phyloP scores from a whole-genome alignment of 2,113 vertebrate genomes.

The Agelaius phoeniceus region DNA sequence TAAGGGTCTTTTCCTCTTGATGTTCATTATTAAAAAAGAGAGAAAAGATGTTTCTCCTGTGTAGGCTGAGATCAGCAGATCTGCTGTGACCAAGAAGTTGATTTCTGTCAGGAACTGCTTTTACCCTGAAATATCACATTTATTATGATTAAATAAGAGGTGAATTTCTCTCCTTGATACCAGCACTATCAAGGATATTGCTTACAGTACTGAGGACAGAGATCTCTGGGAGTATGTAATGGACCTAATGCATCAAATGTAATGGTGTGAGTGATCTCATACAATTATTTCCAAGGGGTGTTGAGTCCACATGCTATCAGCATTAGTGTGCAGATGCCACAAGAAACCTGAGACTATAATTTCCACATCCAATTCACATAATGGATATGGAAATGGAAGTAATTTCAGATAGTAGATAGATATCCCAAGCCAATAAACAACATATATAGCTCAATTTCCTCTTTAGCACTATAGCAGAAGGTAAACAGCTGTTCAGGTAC shows the following conservation, averaged over 20 bases:
- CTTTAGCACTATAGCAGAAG: constrained; percentile 1
- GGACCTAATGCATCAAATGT: constrained; percentile 49
- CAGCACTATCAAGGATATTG: background rate
- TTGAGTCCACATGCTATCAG: constrained; percentile 16
- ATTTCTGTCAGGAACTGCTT: constrained; percentile 25
- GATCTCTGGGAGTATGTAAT: constrained; percentile 42
- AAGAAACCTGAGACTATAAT: constrained; percentile 51
- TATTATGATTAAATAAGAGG: constrained; percentile 47
- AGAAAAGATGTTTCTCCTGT: background rate
- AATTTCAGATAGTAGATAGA: constrained; percentile 43
- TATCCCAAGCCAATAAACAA: constrained; percentile 63
- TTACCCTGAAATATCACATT: constrained; percentile 28
- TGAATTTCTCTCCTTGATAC: constrained; percentile 30
- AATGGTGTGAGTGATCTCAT: constrained; percentile 52
- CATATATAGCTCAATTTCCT: constrained; percentile 47
- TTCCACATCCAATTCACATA: constrained; percentile 49
- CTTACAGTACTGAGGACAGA: constrained; percentile 10
- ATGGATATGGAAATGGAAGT: constrained; percentile 60
- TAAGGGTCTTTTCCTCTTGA: background rate
- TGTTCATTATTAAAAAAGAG: background rate
- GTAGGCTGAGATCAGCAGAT: constrained; percentile 22
- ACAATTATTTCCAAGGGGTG: constrained; percentile 46
- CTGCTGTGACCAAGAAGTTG: background rate
- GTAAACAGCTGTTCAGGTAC: constrained; percentile 33
- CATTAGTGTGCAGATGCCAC: constrained; percentile 40